Percentiles rank a stretch among this genome's conserved stretches.
Conservation (phyloP, 2,888 invertebrate species). For the Eumerus sabulonum region DNA sequence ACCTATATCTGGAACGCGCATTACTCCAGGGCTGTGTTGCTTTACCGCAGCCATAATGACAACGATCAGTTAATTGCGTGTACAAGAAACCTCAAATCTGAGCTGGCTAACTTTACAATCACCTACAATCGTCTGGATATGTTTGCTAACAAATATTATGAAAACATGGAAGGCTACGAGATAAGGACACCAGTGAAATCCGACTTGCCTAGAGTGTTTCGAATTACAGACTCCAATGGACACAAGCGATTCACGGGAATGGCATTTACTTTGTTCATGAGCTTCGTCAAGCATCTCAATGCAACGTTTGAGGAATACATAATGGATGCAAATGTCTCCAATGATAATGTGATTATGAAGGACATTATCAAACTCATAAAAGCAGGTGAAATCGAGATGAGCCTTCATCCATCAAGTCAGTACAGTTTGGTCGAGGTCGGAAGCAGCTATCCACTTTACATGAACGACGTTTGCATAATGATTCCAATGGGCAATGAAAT, state of each 20-base stretch:
- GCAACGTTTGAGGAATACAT: constrained; percentile 71
- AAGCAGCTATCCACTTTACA: constrained; percentile 74
- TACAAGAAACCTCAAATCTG: background rate
- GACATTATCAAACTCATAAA: constrained; percentile 27
- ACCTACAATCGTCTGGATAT: background rate
- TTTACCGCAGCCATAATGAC: constrained; percentile 4
- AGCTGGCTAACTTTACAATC: background rate
- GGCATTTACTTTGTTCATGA: constrained; percentile 69
- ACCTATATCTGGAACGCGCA: background rate
- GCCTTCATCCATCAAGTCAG: constrained; percentile 73
- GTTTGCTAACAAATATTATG: background rate
- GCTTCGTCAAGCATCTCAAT: constrained; percentile 72
- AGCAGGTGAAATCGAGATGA: constrained; percentile 72
- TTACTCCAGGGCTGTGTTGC: constrained; percentile 6
- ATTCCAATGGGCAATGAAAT: constrained; percentile 73
- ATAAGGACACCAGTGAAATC: constrained; percentile 71
- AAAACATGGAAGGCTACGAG: constrained; percentile 71
- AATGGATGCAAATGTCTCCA: background rate
- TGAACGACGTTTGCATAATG: constrained; percentile 75
- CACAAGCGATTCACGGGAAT: constrained; percentile 11
- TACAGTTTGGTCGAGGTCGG: constrained; percentile 55
- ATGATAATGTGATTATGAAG: constrained; percentile 27
- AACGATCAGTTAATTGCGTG: constrained; percentile 5
- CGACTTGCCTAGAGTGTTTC: constrained; percentile 74
- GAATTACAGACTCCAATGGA: constrained; percentile 26